Evolutionary conservation across 2,113 vertebrate species (phyloP).

Genomic region (Benitochromis conjunctus): DNA sequence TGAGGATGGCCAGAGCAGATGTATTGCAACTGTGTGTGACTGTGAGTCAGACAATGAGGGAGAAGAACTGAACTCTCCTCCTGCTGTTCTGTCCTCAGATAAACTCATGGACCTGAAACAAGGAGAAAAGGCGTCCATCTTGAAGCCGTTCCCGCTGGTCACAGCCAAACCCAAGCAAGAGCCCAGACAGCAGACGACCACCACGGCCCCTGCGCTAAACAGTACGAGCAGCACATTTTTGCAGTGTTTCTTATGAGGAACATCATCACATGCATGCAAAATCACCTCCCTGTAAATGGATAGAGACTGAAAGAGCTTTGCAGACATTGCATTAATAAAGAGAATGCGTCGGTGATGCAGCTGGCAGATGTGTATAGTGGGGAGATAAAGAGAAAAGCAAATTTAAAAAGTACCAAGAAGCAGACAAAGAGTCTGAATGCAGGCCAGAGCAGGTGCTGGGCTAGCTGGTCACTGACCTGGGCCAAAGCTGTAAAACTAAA

Average conservation of each 20-base stretch:
- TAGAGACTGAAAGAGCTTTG: neutral
- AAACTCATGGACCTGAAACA: constrained; percentile 63
- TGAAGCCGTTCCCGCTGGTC: constrained; percentile 54
- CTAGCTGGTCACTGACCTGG: neutral
- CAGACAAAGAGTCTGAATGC: neutral
- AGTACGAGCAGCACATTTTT: constrained; percentile 28
- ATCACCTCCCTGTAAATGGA: neutral
- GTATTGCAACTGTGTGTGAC: constrained; percentile 56
- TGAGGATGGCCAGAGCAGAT: constrained; percentile 63
- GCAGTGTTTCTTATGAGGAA: neutral
- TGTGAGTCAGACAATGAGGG: constrained; percentile 50
- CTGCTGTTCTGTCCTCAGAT: constrained; percentile 58
- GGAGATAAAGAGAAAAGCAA: neutral
- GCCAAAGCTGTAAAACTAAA: constrained; percentile 38
- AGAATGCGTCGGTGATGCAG: neutral
- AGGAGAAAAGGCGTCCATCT: constrained; percentile 60
- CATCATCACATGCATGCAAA: neutral
- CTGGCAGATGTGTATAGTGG: neutral
- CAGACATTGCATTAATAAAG: neutral
- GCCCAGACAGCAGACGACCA: constrained; percentile 47
- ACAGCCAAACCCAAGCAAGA: constrained; percentile 68
- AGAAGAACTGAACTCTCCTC: constrained; percentile 43
- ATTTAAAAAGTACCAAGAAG: neutral
- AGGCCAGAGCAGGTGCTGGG: constrained; percentile 38
- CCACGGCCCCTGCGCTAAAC: constrained; percentile 44